These are phyloP conservation scores for Trochalopteron elliotii DNA, from an alignment of 2,113 vertebrate species.

Conservation along the genomic window DNA sequence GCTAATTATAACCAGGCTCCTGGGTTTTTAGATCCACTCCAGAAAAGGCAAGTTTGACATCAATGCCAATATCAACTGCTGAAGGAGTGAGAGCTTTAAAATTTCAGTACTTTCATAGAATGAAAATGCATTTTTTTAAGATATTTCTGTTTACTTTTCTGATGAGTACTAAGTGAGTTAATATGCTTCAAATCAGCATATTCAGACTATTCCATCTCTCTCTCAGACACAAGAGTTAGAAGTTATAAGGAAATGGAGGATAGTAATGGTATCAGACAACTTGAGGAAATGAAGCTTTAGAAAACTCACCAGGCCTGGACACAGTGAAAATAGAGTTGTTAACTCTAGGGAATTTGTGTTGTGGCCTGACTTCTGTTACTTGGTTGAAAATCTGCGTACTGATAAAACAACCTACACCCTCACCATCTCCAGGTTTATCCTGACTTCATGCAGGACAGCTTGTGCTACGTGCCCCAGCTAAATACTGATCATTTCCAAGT, in stretches of 20 bases:
- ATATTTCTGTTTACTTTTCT: background rate
- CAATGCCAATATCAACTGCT: background rate
- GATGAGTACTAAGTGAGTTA: background rate
- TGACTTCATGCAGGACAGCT: accelerated
- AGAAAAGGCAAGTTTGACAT: background rate
- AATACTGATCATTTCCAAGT: background rate
- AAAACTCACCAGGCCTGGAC: background rate
- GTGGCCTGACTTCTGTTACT: accelerated
- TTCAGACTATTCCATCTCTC: background rate
- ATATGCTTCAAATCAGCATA: background rate
- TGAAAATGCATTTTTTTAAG: background rate
- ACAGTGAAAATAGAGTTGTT: background rate
- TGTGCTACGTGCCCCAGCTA: background rate
- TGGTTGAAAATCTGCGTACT: background rate
- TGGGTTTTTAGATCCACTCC: background rate
- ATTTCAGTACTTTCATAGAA: background rate
- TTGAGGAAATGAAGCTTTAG: background rate
- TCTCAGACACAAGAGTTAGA: background rate
- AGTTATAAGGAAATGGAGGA: background rate
- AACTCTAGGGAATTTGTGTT: background rate
- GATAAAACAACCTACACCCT: background rate
- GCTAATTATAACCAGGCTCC: background rate
- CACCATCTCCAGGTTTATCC: background rate
- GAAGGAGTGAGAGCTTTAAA: background rate
- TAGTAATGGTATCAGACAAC: background rate